A percentile compares a stretch with the other conserved stretches of the same genome.
phyloP scores from a whole-genome alignment of 2,113 vertebrate genomes.

The Glaucomys volans region DNA sequence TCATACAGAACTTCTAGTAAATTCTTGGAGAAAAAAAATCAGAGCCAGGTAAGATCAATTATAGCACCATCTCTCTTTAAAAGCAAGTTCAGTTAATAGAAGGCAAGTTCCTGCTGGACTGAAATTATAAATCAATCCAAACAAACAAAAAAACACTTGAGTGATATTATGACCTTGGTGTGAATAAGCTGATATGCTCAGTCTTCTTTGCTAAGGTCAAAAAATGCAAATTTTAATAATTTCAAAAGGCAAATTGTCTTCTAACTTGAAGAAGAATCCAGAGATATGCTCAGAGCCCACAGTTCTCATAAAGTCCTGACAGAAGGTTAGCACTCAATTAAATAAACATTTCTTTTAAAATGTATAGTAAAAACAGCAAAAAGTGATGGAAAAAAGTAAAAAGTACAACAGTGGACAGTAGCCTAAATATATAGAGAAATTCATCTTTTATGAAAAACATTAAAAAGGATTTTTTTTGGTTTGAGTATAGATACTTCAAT shows the following conservation, averaged over 20 bases:
- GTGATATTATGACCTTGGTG: neutral
- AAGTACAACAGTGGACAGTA: neutral
- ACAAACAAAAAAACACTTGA: neutral
- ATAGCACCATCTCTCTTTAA: neutral
- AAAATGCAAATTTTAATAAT: neutral
- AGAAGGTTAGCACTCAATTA: neutral
- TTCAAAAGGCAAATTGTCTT: neutral
- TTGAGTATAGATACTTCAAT: neutral
- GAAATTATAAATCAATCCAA: neutral
- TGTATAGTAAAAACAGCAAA: neutral
- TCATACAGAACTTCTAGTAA: neutral
- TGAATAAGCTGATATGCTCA: neutral
- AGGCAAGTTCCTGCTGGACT: neutral
- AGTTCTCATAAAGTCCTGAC: neutral
- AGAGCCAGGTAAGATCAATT: slow-evolving; percentile 19
- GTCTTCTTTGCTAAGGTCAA: neutral
- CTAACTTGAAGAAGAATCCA: neutral
- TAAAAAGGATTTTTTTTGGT: neutral
- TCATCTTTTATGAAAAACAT: neutral
- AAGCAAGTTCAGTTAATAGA: neutral
- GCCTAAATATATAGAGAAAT: neutral
- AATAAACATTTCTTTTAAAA: neutral
- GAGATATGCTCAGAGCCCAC: neutral
- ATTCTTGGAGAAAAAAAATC: neutral
- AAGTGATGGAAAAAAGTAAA: neutral